Evolutionary conservation across 1,140 invertebrate species (phyloP), one percentile per base, ranked within the genome.

Genomic region (Camponotus floridanus): DNA sequence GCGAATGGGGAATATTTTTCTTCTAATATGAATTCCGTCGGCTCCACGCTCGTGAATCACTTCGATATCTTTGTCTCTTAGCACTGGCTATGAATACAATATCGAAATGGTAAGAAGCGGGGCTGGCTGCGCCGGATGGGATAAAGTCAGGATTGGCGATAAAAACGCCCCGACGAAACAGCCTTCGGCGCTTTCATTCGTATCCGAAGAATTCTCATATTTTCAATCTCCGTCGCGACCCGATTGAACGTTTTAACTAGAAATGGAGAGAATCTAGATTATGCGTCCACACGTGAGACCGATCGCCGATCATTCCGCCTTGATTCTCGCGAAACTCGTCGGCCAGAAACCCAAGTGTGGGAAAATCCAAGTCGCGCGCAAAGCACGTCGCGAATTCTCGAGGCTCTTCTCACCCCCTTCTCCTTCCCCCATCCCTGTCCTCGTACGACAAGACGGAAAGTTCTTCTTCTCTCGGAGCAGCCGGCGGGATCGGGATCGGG

Each of bases 381-480:
- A 84, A 79, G 67, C 71, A 86, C 74, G 83, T 86, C 87, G 88
- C 73, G 73, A 86, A 90, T 84, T 87, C 81, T 68, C 80, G 87
- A 85, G 79, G 65, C 86, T 71, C 86, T 87, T n/a, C 33, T 70
- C 68, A 8, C 39, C 39, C 67, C 18, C 36, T 15, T 48, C n/a
- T 26, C 15, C 4, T 18, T 0, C 15, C 11, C 31, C 6, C 70
- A 18, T 9, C 48, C 65, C 67, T 2, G 45, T 42, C 48, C 55
- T 36, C 84, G 62, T 86, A 71, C 89, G 92, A 94, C 93, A 93
- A 93, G 93, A 94, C 91, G 90, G 90, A 95, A 95, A 95, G 94
- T 95, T 95, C 90, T 91, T 92, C 91, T 90, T 92, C 89, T 91
- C 92, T 87, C 81, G 92, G 91, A 93, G 92, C 92, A 92, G 88